Conservation (phyloP, 2,797 vertebrate genomes). For the Poecilia velifera region DNA sequence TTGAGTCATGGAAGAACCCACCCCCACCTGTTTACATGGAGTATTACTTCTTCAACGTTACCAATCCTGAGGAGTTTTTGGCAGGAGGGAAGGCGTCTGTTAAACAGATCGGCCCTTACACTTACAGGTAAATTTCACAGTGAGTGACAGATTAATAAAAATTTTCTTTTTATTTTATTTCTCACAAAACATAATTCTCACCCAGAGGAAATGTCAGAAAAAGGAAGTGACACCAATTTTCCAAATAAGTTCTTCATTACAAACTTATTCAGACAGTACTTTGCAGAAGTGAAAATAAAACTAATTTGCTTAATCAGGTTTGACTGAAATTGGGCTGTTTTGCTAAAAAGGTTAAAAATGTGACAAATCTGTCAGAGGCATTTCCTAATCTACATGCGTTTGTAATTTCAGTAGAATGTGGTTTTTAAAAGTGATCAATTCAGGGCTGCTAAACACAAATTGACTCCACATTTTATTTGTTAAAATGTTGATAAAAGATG, state of each 20-base stretch:
- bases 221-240: not conserved
- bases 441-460: too few species aligned
- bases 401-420: too few species aligned
- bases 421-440: too few species aligned
- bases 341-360: not conserved
- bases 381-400: not conserved
- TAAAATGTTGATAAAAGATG: not conserved
- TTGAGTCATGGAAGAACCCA: constrained; percentile 84
- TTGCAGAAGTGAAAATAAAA: not conserved
- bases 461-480: not conserved
- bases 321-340: not conserved
- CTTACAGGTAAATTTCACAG: constrained; percentile 78
- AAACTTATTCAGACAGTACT: not conserved
- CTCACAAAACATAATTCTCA: not conserved
- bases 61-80: constrained; percentile 81
- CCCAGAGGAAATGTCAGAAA: not conserved
- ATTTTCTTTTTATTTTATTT: not conserved
- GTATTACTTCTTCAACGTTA: constrained; percentile 87
- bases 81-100: constrained; percentile 78
- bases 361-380: not conserved
- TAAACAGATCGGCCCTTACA: constrained; percentile 84
- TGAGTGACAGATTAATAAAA: not conserved
- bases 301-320: not conserved
- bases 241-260: not conserved
- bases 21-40: constrained; percentile 86